Conservation (phyloP, 1,140 invertebrate species). For the Drosophila pallidifrons region DNA sequence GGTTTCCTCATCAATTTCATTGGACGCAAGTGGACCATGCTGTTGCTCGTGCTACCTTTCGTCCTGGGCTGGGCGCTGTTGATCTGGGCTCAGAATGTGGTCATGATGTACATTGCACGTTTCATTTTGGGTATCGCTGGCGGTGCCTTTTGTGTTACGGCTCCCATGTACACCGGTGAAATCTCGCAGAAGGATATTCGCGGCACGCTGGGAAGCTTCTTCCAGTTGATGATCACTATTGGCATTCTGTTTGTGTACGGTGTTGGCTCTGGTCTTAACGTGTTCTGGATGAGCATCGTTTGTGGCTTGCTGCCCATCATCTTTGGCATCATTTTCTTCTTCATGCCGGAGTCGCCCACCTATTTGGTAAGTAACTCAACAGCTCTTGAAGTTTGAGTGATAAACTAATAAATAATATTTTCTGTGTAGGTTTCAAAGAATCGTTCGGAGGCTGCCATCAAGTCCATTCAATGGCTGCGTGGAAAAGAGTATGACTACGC, state of each 20-base stretch:
- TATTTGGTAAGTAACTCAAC: slow-evolving; percentile 83
- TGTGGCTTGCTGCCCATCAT: slow-evolving; percentile 89
- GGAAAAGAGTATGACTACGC: slow-evolving; percentile 89
- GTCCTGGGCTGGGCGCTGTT: slow-evolving; percentile 91
- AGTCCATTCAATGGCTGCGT: slow-evolving; percentile 88
- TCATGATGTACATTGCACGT: slow-evolving; percentile 90
- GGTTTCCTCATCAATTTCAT: slow-evolving; percentile 90
- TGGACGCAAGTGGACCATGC: slow-evolving; percentile 91
- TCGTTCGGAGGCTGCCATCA: slow-evolving; percentile 87
- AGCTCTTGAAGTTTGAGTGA: neutral
- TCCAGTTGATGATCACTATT: slow-evolving; percentile 91
- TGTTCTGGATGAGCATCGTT: slow-evolving; percentile 88
- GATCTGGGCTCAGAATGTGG: slow-evolving; percentile 88
- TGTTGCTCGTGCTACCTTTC: slow-evolving; percentile 90
- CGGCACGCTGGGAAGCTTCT: slow-evolving; percentile 91
- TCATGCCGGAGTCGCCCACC: slow-evolving; percentile 92
- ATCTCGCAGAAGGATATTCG: slow-evolving; percentile 92
- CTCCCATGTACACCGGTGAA: slow-evolving; percentile 93
- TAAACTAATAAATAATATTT: too few species aligned
- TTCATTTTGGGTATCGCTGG: slow-evolving; percentile 90
- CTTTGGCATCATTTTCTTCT: slow-evolving; percentile 89
- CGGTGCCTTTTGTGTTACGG: slow-evolving; percentile 91
- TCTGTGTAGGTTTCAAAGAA: slow-evolving; percentile 85
- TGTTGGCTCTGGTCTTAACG: slow-evolving; percentile 87
- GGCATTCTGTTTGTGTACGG: slow-evolving; percentile 90